phyloP scores from a whole-genome alignment of 2,888 invertebrate species.

The Seira musarum region DNA sequence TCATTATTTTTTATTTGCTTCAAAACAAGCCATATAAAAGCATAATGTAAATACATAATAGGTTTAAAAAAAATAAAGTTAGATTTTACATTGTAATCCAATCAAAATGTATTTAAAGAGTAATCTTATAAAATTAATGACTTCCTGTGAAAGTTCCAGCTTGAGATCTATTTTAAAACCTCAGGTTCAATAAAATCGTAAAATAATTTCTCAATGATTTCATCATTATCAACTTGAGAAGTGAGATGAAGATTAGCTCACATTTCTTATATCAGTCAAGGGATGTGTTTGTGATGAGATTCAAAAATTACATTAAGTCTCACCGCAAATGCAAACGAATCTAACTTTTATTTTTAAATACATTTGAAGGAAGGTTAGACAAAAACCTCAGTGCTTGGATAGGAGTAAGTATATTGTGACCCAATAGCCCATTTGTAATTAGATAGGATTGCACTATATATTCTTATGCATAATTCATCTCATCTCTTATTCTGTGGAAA shows the following conservation, averaged over 20 bases:
- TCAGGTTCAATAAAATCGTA: conserved; percentile 1
- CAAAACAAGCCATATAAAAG: background rate
- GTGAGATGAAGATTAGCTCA: background rate
- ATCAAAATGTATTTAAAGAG: no score
- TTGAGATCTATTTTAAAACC: background rate
- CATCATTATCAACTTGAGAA: background rate
- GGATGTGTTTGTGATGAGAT: conserved; percentile 2
- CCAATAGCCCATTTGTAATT: conserved; percentile 35
- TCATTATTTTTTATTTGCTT: background rate
- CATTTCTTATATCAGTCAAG: background rate
- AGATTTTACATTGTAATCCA: no score
- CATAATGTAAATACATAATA: no score
- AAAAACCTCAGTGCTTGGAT: no score
- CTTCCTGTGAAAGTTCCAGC: conserved; percentile 39
- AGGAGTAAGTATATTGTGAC: conserved; percentile 14
- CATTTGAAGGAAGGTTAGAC: no score
- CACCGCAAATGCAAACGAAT: background rate
- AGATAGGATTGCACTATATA: conserved; percentile 1
- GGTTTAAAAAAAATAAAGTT: no score
- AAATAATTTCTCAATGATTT: background rate
- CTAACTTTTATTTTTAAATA: no score
- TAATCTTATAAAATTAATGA: background rate
- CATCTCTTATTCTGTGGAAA: no score
- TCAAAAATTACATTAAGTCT: background rate
- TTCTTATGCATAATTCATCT: background rate